A percentile compares a stretch with the other conserved stretches of the same genome.
phyloP scores from a whole-genome alignment of 1,140 invertebrate species.

The fruit fly (Drosophila melanogaster) region Release_6_plus_ISO1_MT NT_033779.5:7306001-7306500 shows the following conservation, averaged over 20 bases:
- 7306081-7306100: conserved; percentile 3
- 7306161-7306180: conserved; percentile 11
- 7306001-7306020: conserved; percentile 29
- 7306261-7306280: conserved; percentile 29
- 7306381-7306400: conserved; percentile 42
- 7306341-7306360: conserved; percentile 24
- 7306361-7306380: conserved; percentile 44
- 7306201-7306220: conserved; percentile 34
- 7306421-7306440: neutral
- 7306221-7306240: conserved; percentile 58
- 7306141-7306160: conserved; percentile 55
- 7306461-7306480: neutral
- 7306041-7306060: neutral
- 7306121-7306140: conserved; percentile 45
- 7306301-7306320: conserved; percentile 4
- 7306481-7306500: too few species aligned
- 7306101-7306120: conserved; percentile 51
- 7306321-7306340: conserved; percentile 18
- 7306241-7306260: conserved; percentile 73
- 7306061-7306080: too few species aligned
- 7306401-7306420: conserved; percentile 34
- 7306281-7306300: conserved; percentile 33
- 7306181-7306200: conserved; percentile 12
- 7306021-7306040: neutral
- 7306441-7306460: neutral